These are phyloP conservation scores for Eulemur coronatus DNA, from an alignment of 2,797 vertebrate genomes.

Conservation along the genomic window DNA sequence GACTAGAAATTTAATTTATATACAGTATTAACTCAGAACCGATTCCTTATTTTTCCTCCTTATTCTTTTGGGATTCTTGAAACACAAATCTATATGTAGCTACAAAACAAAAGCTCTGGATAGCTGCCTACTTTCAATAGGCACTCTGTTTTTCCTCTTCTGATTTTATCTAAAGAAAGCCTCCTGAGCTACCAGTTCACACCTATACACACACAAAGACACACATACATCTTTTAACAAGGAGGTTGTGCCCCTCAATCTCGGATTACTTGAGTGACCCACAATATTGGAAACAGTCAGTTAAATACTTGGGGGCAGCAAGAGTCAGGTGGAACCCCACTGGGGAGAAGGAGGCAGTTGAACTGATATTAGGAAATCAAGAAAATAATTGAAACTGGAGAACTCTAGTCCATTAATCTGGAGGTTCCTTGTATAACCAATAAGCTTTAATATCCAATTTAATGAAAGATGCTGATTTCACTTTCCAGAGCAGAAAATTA, in stretches of 20 bases:
- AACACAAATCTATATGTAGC: not conserved
- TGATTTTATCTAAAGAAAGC: constrained; percentile 17
- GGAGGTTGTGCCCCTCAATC: not conserved
- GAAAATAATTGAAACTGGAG: constrained; percentile 73
- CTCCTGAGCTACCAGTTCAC: not conserved
- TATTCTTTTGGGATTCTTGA: not conserved
- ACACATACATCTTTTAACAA: not conserved
- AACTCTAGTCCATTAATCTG: constrained; percentile 65
- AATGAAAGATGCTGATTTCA: constrained; percentile 75
- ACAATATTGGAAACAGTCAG: not conserved
- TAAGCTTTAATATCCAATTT: constrained; percentile 75
- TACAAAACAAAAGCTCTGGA: not conserved
- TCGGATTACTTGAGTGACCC: not conserved
- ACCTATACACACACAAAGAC: not conserved
- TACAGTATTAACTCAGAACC: not conserved
- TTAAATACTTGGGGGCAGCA: not conserved
- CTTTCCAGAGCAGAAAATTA: constrained; percentile 77
- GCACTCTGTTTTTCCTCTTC: not conserved
- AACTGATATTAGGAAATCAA: constrained; percentile 44
- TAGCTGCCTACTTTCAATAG: not conserved
- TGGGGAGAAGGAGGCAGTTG: not conserved
- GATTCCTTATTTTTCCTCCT: not conserved
- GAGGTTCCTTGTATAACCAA: constrained; percentile 60
- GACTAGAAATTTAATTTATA: not conserved
- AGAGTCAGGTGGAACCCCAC: not conserved